Conservation (phyloP, 2,113 vertebrate genomes). For the Dolichotis patagonum region DNA sequence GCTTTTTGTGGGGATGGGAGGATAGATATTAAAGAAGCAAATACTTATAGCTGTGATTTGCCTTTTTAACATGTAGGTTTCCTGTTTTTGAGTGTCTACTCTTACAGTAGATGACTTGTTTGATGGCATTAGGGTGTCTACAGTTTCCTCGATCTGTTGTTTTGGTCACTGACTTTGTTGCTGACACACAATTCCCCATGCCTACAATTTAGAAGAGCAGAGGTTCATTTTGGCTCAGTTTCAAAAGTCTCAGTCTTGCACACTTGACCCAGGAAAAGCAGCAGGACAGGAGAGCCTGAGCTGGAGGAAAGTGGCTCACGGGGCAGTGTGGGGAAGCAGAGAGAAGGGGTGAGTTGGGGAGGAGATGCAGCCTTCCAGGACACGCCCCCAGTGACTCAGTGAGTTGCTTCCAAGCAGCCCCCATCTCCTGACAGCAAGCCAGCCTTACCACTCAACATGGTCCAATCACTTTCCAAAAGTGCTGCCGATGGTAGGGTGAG, state of each 20-base stretch:
- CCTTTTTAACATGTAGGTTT: background rate
- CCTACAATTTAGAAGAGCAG: background rate
- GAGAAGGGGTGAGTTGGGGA: background rate
- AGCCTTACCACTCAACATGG: accelerated
- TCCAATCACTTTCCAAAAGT: background rate
- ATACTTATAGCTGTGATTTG: background rate
- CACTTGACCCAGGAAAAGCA: background rate
- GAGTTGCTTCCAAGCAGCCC: background rate
- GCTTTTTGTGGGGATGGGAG: background rate
- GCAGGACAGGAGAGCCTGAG: background rate
- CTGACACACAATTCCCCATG: background rate
- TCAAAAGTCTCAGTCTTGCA: background rate
- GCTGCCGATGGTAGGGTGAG: background rate
- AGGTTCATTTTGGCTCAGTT: background rate
- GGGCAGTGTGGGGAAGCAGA: background rate
- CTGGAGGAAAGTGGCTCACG: background rate
- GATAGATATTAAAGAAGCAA: background rate
- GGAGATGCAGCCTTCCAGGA: background rate
- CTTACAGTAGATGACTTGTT: background rate
- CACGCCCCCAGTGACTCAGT: background rate
- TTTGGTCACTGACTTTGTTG: background rate
- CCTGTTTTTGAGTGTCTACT: too few species aligned
- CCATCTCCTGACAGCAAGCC: background rate
- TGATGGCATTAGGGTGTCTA: background rate
- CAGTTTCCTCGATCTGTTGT: background rate